Evolutionary conservation across 2,113 vertebrate species (phyloP).

Genomic region (Boulengeromyrus knoepffleri): DNA sequence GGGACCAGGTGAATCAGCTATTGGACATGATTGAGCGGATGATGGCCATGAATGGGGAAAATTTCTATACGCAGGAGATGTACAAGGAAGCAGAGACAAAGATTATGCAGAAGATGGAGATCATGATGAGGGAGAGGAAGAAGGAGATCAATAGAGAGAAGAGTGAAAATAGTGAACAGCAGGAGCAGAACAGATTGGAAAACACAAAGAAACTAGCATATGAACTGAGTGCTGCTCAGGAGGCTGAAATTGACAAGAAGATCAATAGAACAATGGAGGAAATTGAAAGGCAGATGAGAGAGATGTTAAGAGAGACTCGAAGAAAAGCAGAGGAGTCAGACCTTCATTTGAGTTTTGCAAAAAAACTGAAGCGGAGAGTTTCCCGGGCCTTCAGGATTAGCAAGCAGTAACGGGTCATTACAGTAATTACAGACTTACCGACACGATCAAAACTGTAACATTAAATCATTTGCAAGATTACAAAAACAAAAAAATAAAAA

Average conservation of each 20-base stretch:
- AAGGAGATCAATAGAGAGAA: neutral
- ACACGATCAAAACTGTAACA: neutral
- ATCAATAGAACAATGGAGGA: neutral
- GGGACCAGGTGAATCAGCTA: neutral
- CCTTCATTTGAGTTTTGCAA: neutral
- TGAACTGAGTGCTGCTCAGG: neutral
- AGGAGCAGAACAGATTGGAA: neutral
- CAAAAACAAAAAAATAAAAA: too few species aligned
- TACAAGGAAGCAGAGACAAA: slow-evolving; percentile 3
- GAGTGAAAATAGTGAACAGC: neutral
- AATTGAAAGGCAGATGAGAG: neutral
- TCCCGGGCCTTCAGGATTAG: neutral
- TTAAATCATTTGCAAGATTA: neutral
- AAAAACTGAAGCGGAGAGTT: neutral
- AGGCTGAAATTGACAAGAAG: neutral
- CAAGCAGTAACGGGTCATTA: neutral
- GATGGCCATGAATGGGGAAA: neutral
- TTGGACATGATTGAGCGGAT: slow-evolving; percentile 11
- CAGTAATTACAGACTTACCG: too few species aligned
- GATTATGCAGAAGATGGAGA: neutral
- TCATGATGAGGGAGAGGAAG: neutral
- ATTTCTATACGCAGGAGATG: slow-evolving; percentile 7
- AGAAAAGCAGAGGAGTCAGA: neutral
- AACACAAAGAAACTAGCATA: neutral
- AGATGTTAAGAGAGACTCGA: too few species aligned